phyloP scores from a whole-genome alignment of 1,140 invertebrate genomes.

The Lamellibrachia luymesi region DNA sequence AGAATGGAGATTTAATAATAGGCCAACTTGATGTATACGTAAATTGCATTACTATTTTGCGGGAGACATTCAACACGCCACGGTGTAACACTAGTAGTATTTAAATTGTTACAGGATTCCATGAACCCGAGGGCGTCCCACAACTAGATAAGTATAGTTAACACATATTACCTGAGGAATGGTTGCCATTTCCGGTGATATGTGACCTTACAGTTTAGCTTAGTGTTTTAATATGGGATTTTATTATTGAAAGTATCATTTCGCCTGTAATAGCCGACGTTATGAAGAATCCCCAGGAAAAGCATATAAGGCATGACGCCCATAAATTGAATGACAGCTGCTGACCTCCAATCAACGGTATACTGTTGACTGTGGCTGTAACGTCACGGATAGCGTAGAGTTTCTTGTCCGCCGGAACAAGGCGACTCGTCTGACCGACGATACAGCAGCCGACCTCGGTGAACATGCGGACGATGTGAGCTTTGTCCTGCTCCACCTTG shows the following conservation, averaged over 20 bases:
- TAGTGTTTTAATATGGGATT: not conserved
- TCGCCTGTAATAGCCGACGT: too few species aligned
- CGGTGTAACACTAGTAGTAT: too few species aligned
- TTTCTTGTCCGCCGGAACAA: slow-evolving; percentile 64
- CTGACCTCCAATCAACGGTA: slow-evolving; percentile 62
- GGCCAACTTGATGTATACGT: too few species aligned
- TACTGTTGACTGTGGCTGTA: slow-evolving; percentile 62
- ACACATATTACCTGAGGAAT: too few species aligned
- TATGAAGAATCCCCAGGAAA: too few species aligned
- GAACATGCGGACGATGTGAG: slow-evolving; percentile 68
- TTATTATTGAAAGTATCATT: not conserved
- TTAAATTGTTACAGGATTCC: too few species aligned
- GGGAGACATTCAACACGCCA: not conserved
- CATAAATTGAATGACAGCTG: not conserved
- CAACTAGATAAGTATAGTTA: too few species aligned
- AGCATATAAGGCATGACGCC: not conserved
- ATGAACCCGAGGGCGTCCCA: too few species aligned
- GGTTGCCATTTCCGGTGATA: not conserved
- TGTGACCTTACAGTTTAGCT: not conserved
- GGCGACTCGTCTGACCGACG: slow-evolving; percentile 60
- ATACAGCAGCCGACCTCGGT: slow-evolving; percentile 64
- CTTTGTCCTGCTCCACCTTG: slow-evolving; percentile 65
- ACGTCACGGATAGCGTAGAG: slow-evolving; percentile 63
- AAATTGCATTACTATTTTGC: too few species aligned
- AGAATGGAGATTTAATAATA: too few species aligned